Percentiles rank a stretch among this genome's conserved stretches.
Evolutionary conservation across 2,113 vertebrate genomes (phyloP).

Genomic region (Oncorhynchus gorbuscha): DNA sequence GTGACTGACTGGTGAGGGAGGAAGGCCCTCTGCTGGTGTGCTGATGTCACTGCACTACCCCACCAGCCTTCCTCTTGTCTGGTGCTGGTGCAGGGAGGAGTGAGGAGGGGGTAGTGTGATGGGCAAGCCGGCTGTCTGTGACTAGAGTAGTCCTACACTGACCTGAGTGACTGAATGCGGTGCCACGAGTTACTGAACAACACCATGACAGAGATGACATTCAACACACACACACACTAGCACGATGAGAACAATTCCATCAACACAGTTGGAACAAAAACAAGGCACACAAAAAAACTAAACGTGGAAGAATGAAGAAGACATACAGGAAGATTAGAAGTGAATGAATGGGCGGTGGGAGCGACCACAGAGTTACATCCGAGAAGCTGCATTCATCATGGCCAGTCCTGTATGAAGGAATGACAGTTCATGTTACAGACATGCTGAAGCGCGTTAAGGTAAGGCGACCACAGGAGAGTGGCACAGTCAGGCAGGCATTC

Average conservation of each 20-base stretch:
- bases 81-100: constrained; percentile 37
- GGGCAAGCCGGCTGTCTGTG: constrained; percentile 20
- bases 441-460: constrained; percentile 81
- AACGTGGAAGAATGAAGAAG: no score
- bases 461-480: constrained; percentile 74
- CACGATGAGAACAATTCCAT: no score
- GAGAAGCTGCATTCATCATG: no score
- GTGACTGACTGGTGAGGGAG: constrained; percentile 16
- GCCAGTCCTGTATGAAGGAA: background rate
- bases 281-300: no score
- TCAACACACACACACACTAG: no score
- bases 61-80: constrained; percentile 8
- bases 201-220: no score
- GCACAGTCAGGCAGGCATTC: constrained; percentile 73
- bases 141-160: no score
- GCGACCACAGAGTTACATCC: background rate
- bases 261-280: no score
- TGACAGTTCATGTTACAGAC: background rate
- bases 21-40: constrained; percentile 58
- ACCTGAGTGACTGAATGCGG: no score
- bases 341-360: constrained; percentile 49
- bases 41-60: constrained; percentile 33
- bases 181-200: no score
- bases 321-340: background rate
- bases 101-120: constrained; percentile 50